Conservation (phyloP, 2,888 invertebrate species). For the Euplexia lucipara region DNA sequence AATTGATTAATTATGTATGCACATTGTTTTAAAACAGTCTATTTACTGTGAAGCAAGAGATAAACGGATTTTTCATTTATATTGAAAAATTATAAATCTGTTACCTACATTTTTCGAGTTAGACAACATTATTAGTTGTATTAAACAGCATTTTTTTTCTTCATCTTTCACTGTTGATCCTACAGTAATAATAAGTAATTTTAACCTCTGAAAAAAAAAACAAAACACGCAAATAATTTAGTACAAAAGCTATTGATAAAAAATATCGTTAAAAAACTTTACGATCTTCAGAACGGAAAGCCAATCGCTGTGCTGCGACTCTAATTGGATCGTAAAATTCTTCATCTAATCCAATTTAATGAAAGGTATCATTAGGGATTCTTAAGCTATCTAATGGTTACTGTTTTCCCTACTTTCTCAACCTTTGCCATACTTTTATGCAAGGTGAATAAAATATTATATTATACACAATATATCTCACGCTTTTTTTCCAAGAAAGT, state of each 20-base stretch:
- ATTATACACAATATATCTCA: too few relatives aligned
- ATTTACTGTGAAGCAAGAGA: too few relatives aligned
- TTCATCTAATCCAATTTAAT: conserved; percentile 38
- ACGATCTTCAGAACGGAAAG: conserved; percentile 2
- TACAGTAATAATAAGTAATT: too few relatives aligned
- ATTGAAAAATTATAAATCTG: too few relatives aligned
- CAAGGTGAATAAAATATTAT: not conserved
- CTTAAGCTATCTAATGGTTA: not conserved
- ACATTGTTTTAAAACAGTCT: too few relatives aligned
- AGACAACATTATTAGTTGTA: too few relatives aligned
- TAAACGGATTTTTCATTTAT: too few relatives aligned
- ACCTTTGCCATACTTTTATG: not conserved
- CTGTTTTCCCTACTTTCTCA: not conserved
- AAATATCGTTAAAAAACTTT: conserved; percentile 8
- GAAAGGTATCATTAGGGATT: conserved; percentile 25
- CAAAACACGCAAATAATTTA: not conserved
- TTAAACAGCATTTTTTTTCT: too few relatives aligned
- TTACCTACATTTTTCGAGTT: too few relatives aligned
- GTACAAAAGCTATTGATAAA: not conserved
- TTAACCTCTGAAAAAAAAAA: not conserved
- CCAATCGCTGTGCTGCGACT: conserved; percentile 1
- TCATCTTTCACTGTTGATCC: too few relatives aligned
- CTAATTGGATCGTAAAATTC: conserved; percentile 43
- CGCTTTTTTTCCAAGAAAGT: too few relatives aligned
- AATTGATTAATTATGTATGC: too few relatives aligned